phyloP scores from a whole-genome alignment of 2,888 invertebrate species.

The Anorthoa munda region DNA sequence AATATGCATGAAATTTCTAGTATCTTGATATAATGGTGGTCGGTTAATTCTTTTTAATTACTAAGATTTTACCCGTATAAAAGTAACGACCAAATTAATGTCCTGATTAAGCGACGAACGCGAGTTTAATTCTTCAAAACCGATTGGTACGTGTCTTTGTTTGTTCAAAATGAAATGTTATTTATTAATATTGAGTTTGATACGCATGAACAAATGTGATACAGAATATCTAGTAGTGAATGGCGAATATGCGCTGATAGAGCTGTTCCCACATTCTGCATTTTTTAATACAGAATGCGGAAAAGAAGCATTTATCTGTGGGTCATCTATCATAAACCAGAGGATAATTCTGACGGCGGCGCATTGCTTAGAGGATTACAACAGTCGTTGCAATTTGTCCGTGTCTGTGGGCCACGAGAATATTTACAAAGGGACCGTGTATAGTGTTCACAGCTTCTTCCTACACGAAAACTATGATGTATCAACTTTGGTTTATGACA shows the following conservation, averaged over 20 bases:
- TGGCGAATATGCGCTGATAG: background rate
- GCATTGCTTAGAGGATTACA: conserved; percentile 49
- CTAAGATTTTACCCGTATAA: background rate
- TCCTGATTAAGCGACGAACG: background rate
- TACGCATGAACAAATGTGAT: conserved; percentile 4
- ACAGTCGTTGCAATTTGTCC: background rate
- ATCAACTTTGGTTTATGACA: background rate
- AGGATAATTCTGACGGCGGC: conserved; percentile 52
- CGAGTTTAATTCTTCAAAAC: background rate
- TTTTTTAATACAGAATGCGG: background rate
- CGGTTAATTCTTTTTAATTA: background rate
- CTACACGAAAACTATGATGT: conserved; percentile 9
- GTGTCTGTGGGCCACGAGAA: conserved; percentile 9
- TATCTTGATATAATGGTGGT: too few relatives aligned
- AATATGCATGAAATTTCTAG: too few relatives aligned
- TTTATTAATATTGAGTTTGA: conserved; percentile 5
- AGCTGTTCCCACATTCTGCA: conserved; percentile 3
- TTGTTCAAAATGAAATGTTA: background rate
- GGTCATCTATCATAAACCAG: conserved; percentile 63
- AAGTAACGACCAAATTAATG: background rate
- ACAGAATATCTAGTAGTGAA: background rate
- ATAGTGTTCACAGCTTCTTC: background rate
- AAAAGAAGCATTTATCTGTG: conserved; percentile 13
- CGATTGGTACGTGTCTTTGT: background rate
- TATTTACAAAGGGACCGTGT: background rate